A percentile compares a stretch with the other conserved stretches of the same genome.
These are phyloP conservation scores for Amiota communis DNA, from an alignment of 2,888 invertebrate species.

Conservation along the genomic window DNA sequence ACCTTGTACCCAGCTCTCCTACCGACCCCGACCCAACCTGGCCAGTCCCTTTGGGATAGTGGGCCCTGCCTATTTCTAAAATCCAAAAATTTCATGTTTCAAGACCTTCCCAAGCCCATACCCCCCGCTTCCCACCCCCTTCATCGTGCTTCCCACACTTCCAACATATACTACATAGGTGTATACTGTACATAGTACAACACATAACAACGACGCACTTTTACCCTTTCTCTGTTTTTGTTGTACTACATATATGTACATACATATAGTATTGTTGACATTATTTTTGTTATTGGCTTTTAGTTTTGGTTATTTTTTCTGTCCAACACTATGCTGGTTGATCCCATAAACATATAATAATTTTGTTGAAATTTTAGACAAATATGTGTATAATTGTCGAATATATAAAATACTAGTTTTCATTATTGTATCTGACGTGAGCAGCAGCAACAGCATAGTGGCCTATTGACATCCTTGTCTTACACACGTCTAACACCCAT, in stretches of 20 bases:
- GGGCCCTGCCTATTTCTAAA: background rate
- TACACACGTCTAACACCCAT: background rate
- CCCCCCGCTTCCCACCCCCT: background rate
- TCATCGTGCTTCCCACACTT: background rate
- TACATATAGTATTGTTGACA: conserved; percentile 3
- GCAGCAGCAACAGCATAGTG: background rate
- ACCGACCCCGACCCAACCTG: too few relatives aligned
- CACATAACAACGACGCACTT: background rate
- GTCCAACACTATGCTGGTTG: background rate
- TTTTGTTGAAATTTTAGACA: background rate
- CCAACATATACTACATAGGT: too few relatives aligned
- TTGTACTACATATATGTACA: too few relatives aligned
- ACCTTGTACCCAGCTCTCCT: too few relatives aligned
- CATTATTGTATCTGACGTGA: background rate
- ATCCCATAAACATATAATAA: background rate
- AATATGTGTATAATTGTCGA: background rate
- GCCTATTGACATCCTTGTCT: conserved; percentile 21
- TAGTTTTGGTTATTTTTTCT: background rate
- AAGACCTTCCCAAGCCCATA: background rate
- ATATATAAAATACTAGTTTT: conserved; percentile 24
- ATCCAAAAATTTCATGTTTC: background rate
- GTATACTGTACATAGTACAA: too few relatives aligned
- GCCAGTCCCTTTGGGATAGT: background rate
- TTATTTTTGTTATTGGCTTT: background rate
- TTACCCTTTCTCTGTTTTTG: background rate